Conservation (phyloP, 2,888 invertebrate genomes). For the Zaprionus bogoriensis region DNA sequence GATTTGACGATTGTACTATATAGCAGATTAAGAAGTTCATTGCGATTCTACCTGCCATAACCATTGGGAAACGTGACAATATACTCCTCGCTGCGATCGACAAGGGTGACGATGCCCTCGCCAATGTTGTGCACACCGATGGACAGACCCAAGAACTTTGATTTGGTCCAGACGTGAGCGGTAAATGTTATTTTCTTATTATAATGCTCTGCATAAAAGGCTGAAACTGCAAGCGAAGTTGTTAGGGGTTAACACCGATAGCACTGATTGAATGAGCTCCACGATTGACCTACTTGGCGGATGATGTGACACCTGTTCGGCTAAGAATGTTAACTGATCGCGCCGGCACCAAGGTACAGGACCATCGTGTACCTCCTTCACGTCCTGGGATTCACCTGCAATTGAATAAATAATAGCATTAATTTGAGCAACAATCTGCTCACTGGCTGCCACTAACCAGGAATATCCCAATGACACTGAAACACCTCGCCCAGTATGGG, state of each 20-base stretch:
- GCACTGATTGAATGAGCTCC: neutral
- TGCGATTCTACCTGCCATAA: slow-evolving; percentile 90
- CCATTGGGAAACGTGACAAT: slow-evolving; percentile 98
- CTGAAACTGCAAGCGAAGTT: slow-evolving; percentile 89
- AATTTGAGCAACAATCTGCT: neutral
- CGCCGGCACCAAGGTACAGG: slow-evolving; percentile 95
- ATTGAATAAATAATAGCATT: neutral
- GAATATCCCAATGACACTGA: slow-evolving; percentile 92
- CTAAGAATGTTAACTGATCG: slow-evolving; percentile 95
- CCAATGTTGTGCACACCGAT: slow-evolving; percentile 99
- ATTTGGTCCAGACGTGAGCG: slow-evolving; percentile 99
- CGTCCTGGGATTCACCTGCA: slow-evolving; percentile 63
- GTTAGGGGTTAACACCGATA: no score
- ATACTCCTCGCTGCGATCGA: slow-evolving; percentile 96
- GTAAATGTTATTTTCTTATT: slow-evolving; percentile 95
- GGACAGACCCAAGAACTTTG: slow-evolving; percentile 98
- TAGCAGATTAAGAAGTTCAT: neutral
- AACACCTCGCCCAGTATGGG: slow-evolving; percentile 99
- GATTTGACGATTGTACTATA: neutral
- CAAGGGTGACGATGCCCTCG: slow-evolving; percentile 93
- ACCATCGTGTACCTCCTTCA: slow-evolving; percentile 87
- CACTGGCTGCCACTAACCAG: no score
- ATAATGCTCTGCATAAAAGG: slow-evolving; percentile 98
- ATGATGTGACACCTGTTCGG: slow-evolving; percentile 99
- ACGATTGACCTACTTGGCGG: slow-evolving; percentile 90